phyloP scores from a whole-genome alignment of 92 coral and sea anemone species.

The Plumapathes pennacea region DNA sequence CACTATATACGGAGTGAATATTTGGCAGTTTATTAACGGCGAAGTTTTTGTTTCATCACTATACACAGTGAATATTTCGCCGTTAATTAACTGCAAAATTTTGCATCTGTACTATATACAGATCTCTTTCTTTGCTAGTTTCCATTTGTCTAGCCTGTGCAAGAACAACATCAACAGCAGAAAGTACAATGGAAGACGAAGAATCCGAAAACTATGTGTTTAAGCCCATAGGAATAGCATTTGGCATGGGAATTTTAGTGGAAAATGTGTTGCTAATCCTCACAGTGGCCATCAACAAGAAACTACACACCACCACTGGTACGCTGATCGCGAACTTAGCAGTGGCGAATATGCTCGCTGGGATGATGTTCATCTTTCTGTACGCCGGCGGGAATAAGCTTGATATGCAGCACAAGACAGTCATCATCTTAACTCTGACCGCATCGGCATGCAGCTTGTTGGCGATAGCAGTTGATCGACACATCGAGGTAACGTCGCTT shows the following conservation, averaged over 20 bases:
- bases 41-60: too few species aligned
- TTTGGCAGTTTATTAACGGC: too few species aligned
- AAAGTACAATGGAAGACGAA: slow-evolving; percentile 3
- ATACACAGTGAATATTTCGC: too few species aligned
- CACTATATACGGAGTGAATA: too few species aligned
- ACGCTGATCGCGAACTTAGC: slow-evolving; percentile 9
- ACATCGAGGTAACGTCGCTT: slow-evolving; percentile 1
- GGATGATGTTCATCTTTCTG: slow-evolving; percentile 8
- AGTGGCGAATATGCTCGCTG: slow-evolving; percentile 3
- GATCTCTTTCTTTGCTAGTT: too few species aligned
- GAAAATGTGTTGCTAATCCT: slow-evolving; percentile 1
- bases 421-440: neutral
- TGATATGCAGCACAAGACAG: slow-evolving; percentile 1
- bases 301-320: slow-evolving; percentile 5
- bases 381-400: slow-evolving; percentile 6
- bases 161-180: too few species aligned
- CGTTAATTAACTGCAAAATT: too few species aligned
- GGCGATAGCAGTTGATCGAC: slow-evolving; percentile 8
- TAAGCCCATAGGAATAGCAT: slow-evolving; percentile 1
- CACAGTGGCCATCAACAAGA: slow-evolving; percentile 3
- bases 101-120: too few species aligned
- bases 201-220: neutral
- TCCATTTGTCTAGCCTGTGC: too few species aligned
- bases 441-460: slow-evolving; percentile 8
- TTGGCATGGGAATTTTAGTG: slow-evolving; percentile 1